phyloP scores from a whole-genome alignment of 2,113 vertebrate genomes.

The Noturus placidus region DNA sequence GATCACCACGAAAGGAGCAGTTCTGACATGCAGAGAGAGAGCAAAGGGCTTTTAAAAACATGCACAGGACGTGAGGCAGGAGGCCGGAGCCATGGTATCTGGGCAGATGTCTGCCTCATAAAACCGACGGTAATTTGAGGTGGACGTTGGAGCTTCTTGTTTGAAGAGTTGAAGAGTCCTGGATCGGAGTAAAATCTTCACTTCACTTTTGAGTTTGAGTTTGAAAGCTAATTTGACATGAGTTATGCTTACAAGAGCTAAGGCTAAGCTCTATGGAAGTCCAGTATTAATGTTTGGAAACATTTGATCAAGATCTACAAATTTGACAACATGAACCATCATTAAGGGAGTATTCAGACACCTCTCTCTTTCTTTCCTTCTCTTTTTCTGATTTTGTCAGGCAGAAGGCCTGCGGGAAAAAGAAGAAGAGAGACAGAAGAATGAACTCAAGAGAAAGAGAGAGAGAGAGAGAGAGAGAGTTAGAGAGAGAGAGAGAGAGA shows the following conservation, averaged over 20 bases:
- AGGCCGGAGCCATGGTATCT: constrained; percentile 56
- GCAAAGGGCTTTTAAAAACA: constrained; percentile 55
- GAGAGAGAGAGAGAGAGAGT: constrained; percentile 43
- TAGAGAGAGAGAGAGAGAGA: constrained; percentile 38
- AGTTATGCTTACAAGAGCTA: constrained; percentile 7
- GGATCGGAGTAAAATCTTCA: neutral
- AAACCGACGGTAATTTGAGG: neutral
- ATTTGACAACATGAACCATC: constrained; percentile 18
- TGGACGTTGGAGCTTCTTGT: neutral
- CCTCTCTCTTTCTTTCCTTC: constrained; percentile 26
- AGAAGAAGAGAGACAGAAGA: neutral
- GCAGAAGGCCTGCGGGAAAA: constrained; percentile 58
- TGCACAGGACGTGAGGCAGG: constrained; percentile 54
- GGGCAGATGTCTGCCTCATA: constrained; percentile 55
- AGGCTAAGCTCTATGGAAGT: constrained; percentile 33
- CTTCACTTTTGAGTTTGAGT: neutral
- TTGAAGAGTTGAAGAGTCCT: neutral
- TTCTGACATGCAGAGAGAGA: constrained; percentile 27
- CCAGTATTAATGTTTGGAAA: neutral
- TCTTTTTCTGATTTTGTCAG: constrained; percentile 38
- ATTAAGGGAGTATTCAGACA: neutral
- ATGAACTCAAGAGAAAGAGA: neutral
- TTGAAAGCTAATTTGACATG: neutral
- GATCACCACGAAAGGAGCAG: neutral
- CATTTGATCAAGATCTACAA: constrained; percentile 11